phyloP scores from a whole-genome alignment of 1,140 invertebrate species.

The Rhagoletis pomonella region DNA sequence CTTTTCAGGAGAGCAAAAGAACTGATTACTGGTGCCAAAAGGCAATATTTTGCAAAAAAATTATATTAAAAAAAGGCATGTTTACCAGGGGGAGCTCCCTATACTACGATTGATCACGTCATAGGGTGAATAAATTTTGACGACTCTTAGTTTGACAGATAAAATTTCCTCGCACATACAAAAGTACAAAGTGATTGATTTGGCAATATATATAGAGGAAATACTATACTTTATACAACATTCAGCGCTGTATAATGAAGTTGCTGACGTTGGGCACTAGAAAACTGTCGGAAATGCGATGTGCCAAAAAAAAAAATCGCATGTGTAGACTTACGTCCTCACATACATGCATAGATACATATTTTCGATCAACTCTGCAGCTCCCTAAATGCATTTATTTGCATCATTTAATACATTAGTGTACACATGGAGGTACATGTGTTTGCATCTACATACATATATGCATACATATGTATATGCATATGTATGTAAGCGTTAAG shows the following conservation, averaged over 20 bases:
- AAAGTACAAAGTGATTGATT: constrained; percentile 26
- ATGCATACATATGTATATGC: background rate
- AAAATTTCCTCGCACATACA: background rate
- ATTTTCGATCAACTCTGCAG: too few species aligned
- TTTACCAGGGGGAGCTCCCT: too few species aligned
- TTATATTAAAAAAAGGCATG: too few species aligned
- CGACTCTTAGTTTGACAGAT: background rate
- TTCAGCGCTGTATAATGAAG: constrained; percentile 8
- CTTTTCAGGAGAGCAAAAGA: too few species aligned
- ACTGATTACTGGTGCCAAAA: too few species aligned
- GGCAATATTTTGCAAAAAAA: too few species aligned
- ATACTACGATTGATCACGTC: background rate
- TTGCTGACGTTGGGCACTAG: constrained; percentile 30
- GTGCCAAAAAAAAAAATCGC: background rate
- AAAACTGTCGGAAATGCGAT: constrained; percentile 1
- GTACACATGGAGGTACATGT: background rate
- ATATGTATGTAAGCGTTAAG: background rate
- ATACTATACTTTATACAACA: constrained; percentile 16
- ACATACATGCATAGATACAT: background rate
- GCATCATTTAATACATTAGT: background rate
- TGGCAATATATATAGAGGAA: background rate
- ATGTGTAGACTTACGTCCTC: too few species aligned
- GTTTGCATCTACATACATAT: background rate
- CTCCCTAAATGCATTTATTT: background rate
- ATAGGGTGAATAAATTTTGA: background rate